Evolutionary conservation across 2,888 invertebrate species (phyloP), one percentile per base, ranked within the genome.

Genomic region (Drosophila kanekoi): DNA sequence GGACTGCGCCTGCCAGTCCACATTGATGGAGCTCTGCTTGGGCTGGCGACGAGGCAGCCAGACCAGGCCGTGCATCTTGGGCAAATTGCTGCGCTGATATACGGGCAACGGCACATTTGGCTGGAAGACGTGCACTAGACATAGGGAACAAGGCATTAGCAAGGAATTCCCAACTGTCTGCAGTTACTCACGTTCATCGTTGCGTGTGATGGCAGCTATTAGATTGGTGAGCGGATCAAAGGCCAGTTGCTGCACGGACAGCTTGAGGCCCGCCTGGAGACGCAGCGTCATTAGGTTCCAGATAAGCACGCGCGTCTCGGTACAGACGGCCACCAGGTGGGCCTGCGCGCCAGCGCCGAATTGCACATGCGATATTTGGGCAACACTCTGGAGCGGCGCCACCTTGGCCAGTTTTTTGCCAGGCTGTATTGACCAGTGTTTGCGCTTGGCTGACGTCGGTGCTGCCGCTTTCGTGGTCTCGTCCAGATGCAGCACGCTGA

Each of bases 211-310:
- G 14, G 93, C 94, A 20, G 95, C 95, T 93, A 96, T 94, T 62
- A 94, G 93, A 53, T 93, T 93, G 9, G 95, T 94, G 16, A 93
- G 90, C 3, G 94, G 93, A 92, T 96, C 96, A 35, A 95, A 94
- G 13, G 92, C 92, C 49, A 93, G 73, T 54, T 91, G 89, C 5
- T 86, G 70, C 6, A 91, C 90, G 8, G 92, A 91, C 3, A 93
- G 63, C 61, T 92, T 92, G 1, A 92, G 81, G 49, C 93, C 93
- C 94, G 96, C 95, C 37, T 93, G 92, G 72, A 96, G 91, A 28
- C 94, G 93, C 13, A 95, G 91, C 1, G 94, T 94, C 62, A 95
- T 91, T 40, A 96, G 90, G 91, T 96, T 95, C 96, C 96, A 96
- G 32, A 95, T 94, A 37, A 93, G 93, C 4, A 96, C 87, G 66